Base-by-base conservation (phyloP, 2,797 vertebrate species). In the Agapornis canus region DNA sequence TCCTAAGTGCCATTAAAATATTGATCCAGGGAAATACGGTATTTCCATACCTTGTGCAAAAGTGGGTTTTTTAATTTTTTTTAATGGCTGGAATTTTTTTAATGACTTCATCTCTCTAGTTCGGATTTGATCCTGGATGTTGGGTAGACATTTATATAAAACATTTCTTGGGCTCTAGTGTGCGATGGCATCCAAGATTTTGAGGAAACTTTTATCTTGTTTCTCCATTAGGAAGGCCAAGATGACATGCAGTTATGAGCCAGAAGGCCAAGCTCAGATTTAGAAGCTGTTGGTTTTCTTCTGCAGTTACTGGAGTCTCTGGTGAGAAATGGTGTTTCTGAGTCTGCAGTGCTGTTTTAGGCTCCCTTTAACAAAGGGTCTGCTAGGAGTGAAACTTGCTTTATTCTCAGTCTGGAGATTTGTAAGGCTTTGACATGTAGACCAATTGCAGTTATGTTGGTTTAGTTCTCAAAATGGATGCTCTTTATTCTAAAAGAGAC, bases 401-500 rank as follows among this genome's bases (percentile, higher is more conserved):
- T 82, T 56, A 13, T 89, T 90, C 77, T 60, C 61, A 81, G 27
- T 48, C 64, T 29, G 52, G 86, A 76, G 49, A 48, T 86, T 39
- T 88, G 82, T 66, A 40, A 14, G 18, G n/a, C 82, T 64, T 59
- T 39, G 73, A 61, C 5, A 0, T 48, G 54, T 39, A 65, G 70
- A 40, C 72, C 80, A 54, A 11, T 85, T 81, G 40, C 20, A 75
- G 49, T 71, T 17, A 19, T 3, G 27, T 71, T 94, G 87, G 66
- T 76, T 90, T 51, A 54, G 73, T 72, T 88, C 61, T 82, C 82
- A n/a, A 54, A 65, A 76, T 91, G 70, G 78, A 47, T 11, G 35
- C 61, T 88, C 65, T 92, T 82, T 94, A 78, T 90, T 91, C 71
- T 75, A 5, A 42, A 65, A 63, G 86, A 89, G 64, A 39, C 89